Evolutionary conservation across 2,797 vertebrate species (phyloP), one percentile per base, ranked within the genome.

Genomic region (Erethizon dorsatum): DNA sequence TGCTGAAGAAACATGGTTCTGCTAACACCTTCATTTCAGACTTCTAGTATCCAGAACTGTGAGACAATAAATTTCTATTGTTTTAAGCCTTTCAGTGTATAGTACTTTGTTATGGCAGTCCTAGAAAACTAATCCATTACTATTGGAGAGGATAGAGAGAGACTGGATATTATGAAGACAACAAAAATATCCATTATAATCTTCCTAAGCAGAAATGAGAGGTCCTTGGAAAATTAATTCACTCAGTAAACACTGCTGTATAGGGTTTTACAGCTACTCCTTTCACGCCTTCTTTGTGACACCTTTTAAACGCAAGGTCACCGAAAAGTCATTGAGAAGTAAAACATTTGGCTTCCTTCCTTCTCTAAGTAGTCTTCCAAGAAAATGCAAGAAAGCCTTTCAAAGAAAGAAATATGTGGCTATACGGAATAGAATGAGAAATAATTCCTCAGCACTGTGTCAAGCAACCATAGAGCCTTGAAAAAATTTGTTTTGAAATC

Each of bases 11-110:
- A 54, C 78, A 61, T 57, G 2, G 17, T 37, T 57, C 89, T 92
- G n/a, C 7, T 80, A 52, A 88, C n/a, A 80, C 24, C 4, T 77
- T 92, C 59, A 94, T 92, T 87, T 92, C 83, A 94, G 37, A 85
- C 15, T 33, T 95, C 24, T 54, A 73, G 52, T 69, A 22, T 79
- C 11, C 24, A 94, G 28, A 83, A 28, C 37, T 65, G n/a, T 75
- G 69, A 94, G 47, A 78, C 45, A 83, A 77, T 89, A 63, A 94
- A 78, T 77, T 82, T 18, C 41, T 94, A 7, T 69, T 84, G 52
- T 88, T 69, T 90, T 93, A 88, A 91, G 47, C 31, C 37, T 45
- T 88, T 92, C 31, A 11, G 41, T 71, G 54, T 15, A 9, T 82
- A 63, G 33, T 87, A 26, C 56, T 90, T 90, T 87, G 65, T 83